A percentile compares a stretch with the other conserved stretches of the same genome.
These are phyloP conservation scores for Oscheius sp. DNA, from an alignment of 2,888 invertebrate species.

Conservation along the genomic window DNA sequence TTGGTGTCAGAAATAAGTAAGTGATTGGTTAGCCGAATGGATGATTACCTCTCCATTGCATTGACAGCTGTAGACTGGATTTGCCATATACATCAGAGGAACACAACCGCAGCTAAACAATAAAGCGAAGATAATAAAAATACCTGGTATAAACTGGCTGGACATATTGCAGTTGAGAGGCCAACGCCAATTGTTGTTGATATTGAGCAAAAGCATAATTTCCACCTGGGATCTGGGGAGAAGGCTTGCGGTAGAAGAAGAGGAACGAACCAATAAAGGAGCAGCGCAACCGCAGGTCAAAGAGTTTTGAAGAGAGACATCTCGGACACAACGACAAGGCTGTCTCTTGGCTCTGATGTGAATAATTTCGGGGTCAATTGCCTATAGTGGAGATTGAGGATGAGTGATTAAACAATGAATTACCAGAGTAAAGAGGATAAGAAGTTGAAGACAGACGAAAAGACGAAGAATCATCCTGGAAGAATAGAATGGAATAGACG, in stretches of 20 bases:
- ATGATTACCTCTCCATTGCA: constrained; percentile 18
- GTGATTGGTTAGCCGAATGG: too few relatives aligned
- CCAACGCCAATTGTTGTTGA: constrained; percentile 20
- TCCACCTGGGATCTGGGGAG: constrained; percentile 1
- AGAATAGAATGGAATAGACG: background rate
- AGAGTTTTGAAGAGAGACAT: constrained; percentile 36
- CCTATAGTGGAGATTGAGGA: background rate
- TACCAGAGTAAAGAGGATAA: background rate
- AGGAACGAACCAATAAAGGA: background rate
- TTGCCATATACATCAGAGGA: constrained; percentile 10
- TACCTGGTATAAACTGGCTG: constrained; percentile 22
- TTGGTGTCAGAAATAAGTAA: background rate
- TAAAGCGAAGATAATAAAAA: too few relatives aligned
- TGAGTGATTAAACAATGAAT: background rate
- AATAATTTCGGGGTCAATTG: constrained; percentile 25
- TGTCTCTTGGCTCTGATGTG: constrained; percentile 53
- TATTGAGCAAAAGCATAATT: constrained; percentile 13
- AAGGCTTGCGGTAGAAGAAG: background rate
- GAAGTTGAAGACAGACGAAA: background rate
- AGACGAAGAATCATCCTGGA: background rate
- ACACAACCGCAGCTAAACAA: constrained; percentile 17
- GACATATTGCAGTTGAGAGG: constrained; percentile 15
- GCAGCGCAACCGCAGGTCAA: constrained; percentile 45
- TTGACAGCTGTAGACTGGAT: constrained; percentile 16
- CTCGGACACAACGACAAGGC: constrained; percentile 54